These are phyloP conservation scores for Drosophila cardini DNA, from an alignment of 1,140 invertebrate species.

Conservation along the genomic window DNA sequence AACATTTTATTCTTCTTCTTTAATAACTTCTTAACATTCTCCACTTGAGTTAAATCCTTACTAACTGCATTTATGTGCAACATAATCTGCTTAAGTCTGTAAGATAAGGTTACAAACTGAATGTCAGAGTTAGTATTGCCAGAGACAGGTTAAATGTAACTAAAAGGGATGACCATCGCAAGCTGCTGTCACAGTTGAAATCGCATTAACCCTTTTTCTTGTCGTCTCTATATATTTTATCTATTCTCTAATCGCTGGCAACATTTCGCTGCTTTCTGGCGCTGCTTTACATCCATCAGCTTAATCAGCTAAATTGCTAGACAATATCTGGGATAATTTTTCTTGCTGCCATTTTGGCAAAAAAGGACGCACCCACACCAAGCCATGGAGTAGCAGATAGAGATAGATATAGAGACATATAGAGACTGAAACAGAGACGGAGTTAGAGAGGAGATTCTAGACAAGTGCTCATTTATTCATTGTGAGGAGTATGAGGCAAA, in stretches of 20 bases:
- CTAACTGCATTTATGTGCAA: neutral
- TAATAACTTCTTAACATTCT: no score
- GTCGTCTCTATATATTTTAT: constrained; percentile 52
- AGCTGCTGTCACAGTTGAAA: constrained; percentile 71
- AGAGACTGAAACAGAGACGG: neutral
- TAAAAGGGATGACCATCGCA: constrained; percentile 31
- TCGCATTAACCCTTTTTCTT: constrained; percentile 81
- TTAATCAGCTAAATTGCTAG: constrained; percentile 84
- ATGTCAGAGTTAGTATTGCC: constrained; percentile 1
- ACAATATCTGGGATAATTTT: constrained; percentile 84
- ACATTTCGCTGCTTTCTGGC: constrained; percentile 56
- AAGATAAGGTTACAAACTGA: neutral
- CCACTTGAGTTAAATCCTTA: no score
- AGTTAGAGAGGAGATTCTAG: constrained; percentile 35
- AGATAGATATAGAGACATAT: neutral
- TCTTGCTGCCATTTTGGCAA: constrained; percentile 77
- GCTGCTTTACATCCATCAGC: constrained; percentile 81
- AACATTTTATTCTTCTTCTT: no score
- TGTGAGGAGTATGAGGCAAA: constrained; percentile 57
- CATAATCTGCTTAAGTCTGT: neutral
- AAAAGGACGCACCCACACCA: constrained; percentile 33
- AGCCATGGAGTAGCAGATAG: neutral
- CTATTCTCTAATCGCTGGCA: constrained; percentile 62
- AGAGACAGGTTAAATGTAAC: constrained; percentile 12
- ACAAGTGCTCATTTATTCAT: constrained; percentile 83